Base-by-base conservation (phyloP, 2,797 vertebrate genomes). In the Bradypodion ventrale region DNA sequence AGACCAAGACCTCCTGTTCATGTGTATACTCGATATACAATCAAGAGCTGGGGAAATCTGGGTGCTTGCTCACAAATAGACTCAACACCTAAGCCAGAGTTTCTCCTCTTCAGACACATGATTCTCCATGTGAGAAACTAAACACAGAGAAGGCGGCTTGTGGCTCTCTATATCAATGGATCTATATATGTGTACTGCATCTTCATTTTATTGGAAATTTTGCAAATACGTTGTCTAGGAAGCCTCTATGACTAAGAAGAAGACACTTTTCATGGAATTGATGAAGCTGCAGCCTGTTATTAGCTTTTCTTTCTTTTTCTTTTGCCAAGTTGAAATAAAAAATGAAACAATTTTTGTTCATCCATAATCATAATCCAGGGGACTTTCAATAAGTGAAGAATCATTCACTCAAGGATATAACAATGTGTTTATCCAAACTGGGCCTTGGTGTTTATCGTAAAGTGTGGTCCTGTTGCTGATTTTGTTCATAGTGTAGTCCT, bases 161-260 rank as follows among this genome's bases (percentile, higher is more conserved):
- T n/a, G n/a, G n/a, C n/a, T n/a, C n/a, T n/a, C n/a, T n/a, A n/a
- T n/a, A n/a, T n/a, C n/a, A n/a, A n/a, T n/a, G n/a, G n/a, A n/a
- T n/a, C n/a, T n/a, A 46, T 21, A 13, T 37, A 49, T 66, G 15
- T 35, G 40, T 15, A 60, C 25, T 3, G n/a, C 25, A 46, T 35
- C n/a, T 60, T 59, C 42, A 29, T 80, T 49, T 59, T 29, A n/a
- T 16, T 21, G 49, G 9, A 8, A 25, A 52, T 35, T 69, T 52
- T 77, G 13, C 63, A 80, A 69, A 80, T 85, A n/a, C 23, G 29
- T 25, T 85, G 37, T 80, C n/a, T 70, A 85, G 12, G 44, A 75
- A 85, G 72, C 37, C 35, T 68, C n/a, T 75, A 29, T 66, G 62
- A 80, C 78, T 68, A 75, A 46, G 62, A 19, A 72, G 65, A 80